A percentile compares a stretch with the other conserved stretches of the same genome.
Evolutionary conservation across 2,888 invertebrate genomes (phyloP).

Genomic region (Prosopocoilus inquinatus): DNA sequence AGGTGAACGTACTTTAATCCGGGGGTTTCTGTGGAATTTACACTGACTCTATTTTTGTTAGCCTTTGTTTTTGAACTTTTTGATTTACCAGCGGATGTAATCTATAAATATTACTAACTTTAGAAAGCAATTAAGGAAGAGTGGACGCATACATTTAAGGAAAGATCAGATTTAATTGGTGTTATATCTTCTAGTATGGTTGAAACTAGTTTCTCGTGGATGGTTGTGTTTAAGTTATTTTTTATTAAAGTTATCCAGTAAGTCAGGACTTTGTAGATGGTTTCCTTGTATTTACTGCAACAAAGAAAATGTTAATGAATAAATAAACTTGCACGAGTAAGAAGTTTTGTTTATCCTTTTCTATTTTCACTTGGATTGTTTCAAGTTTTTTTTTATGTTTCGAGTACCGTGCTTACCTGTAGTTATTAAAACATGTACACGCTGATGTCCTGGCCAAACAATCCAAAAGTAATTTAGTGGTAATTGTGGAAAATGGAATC

Average conservation of each 20-base stretch:
- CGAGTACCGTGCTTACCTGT: slow-evolving; percentile 5
- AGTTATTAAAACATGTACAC: slow-evolving; percentile 14
- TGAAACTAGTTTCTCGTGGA: slow-evolving; percentile 23
- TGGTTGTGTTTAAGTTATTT: slow-evolving; percentile 17
- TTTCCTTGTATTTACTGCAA: slow-evolving; percentile 24
- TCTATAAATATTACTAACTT: neutral
- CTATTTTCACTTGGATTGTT: neutral
- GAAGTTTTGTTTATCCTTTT: no score
- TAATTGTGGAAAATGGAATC: slow-evolving; percentile 23
- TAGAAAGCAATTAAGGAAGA: neutral
- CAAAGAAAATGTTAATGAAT: neutral
- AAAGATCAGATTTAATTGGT: slow-evolving; percentile 16
- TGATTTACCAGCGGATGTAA: neutral
- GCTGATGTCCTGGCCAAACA: slow-evolving; percentile 20
- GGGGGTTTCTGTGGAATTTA: neutral
- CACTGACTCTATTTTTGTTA: neutral
- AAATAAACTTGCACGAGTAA: no score
- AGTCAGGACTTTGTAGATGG: slow-evolving; percentile 20
- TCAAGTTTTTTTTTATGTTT: neutral
- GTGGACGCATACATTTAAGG: slow-evolving; percentile 18
- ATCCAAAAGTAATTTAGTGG: slow-evolving; percentile 26
- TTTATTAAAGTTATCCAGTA: slow-evolving; percentile 20
- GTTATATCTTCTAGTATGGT: slow-evolving; percentile 21
- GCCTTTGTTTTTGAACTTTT: neutral
- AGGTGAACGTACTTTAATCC: no score